Evolutionary conservation across 2,888 invertebrate species (phyloP), one percentile per base, ranked within the genome.

Genomic region (Polydrusus pterygomalis): DNA sequence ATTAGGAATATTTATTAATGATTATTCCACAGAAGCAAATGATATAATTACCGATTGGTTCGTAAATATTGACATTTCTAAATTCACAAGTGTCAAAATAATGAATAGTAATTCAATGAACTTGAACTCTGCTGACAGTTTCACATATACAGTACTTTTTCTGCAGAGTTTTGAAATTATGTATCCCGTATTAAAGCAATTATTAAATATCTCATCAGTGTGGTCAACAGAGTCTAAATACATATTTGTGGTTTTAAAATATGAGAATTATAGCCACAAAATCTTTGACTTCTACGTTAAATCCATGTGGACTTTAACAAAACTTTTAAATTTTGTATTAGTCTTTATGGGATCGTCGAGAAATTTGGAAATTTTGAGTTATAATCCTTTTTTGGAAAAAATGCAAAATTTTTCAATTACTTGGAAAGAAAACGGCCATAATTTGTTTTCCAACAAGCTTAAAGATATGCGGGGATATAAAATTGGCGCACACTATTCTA

Each of bases 361-460:
- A 3, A 54, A 54, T 11, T 25, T 54, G 9, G 25, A 11, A 25
- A n/a, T 30, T 7, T n/a, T 70, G 11, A 54, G 49, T 18, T 70
- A 63, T 18, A 63, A 63, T 40, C 70, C 70, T 7, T 63, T 51
- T 51, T 40, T 51, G 17, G 15, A 51, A 6, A 17, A 49, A 25
- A 34, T 60, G n/a, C 20, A 30, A 6, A 62, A 60, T 47, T 60
- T 60, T 6, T 30, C 62, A n/a, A 5, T 25, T 20, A 10, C 9
- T 25, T n/a, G 20, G 25, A 45, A 49, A 9, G 17, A 49, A 15
- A 18, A 51, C 0, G 30, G 1, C 3, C 6, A n/a, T 43, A 20
- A 63, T 13, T 34, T 70, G 0, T 70, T 63, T 54, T 63, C 70
- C 38, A 11, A 38, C 25, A 70, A 70, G 25, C 38, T 70, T 0